Percentiles rank a stretch among this genome's conserved stretches.
phyloP scores from a whole-genome alignment of 30 jellyfish, hydroid and myxozoan species.

The Hydractinia symbiolongicarpus region DNA sequence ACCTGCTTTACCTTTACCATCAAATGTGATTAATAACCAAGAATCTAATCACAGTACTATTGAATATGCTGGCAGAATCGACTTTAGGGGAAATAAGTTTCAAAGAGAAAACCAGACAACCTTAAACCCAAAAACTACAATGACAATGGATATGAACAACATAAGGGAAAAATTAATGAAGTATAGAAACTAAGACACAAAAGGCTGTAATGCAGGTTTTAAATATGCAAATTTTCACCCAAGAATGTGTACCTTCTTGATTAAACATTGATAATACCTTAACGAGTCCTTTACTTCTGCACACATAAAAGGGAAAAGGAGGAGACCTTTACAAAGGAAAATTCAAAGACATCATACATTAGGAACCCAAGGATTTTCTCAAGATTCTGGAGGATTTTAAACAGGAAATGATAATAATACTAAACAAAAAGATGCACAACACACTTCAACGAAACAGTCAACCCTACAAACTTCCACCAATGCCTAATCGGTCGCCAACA shows the following conservation, averaged over 20 bases:
- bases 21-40: neutral
- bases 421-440: neutral
- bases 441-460: no score
- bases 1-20: neutral
- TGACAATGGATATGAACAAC: neutral
- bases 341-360: neutral
- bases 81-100: neutral
- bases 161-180: neutral
- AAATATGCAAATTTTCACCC: neutral
- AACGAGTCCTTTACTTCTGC: neutral
- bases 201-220: neutral
- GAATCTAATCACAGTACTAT: neutral
- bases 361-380: neutral
- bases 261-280: neutral
- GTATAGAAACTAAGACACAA: neutral
- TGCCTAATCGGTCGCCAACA: no score
- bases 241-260: neutral
- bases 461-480: no score
- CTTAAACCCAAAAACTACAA: neutral
- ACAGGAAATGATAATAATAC: neutral
- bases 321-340: neutral
- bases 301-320: neutral
- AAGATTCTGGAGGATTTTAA: neutral
- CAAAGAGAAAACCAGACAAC: neutral
- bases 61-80: neutral